Base-by-base conservation (phyloP, 2,888 invertebrate species). In the Tridacna crocea region DNA sequence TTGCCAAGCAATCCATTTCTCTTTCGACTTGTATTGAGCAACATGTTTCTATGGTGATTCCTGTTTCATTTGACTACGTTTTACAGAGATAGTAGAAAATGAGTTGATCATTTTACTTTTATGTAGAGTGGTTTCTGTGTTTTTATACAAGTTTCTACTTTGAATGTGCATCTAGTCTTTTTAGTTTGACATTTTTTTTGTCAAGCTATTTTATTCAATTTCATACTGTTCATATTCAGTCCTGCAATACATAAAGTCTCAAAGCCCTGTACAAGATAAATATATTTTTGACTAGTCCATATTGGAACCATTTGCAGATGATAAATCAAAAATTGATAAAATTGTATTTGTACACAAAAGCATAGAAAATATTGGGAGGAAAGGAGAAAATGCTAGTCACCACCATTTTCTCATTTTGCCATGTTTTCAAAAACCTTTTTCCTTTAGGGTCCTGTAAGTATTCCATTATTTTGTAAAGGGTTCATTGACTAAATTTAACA, bases 1-100 rank as follows among this genome's bases (percentile, higher is more conserved):
- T 47, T 70, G 77, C 77, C 58, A 70, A 77, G 77, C 77, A 77
- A 55, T 70, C 77, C 13, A 1, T 15, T 70, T 48, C 15, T 47
- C 65, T 65, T 17, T 55, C 10, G 19, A 63, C 27, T 55, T 61
- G 22, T 2, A 22, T 51, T 51, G 47, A 26, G 70, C 51, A 70
- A 51, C 51, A 51, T 70, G 70, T 70, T 24, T 24, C 17, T 15
- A 70, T 51, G 51, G 70, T 47, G 70, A 70, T 51, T 70, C 70
- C 70, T 70, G 70, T 47, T 51, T 70, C 13, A 26, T 10, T 15
- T 55, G 36, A 36, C 36, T 36, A 36, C 36, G 22, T 61, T 22
- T 19, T 61, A 24, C 61, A 22, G 61, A 61, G 61, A 61, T 10
- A 3, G 55, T 55, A 19, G 55, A 19, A 19, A 55, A 6, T 55